These are phyloP conservation scores for Clitarchus hookeri DNA, from an alignment of 2,888 invertebrate species.

Conservation along the genomic window DNA sequence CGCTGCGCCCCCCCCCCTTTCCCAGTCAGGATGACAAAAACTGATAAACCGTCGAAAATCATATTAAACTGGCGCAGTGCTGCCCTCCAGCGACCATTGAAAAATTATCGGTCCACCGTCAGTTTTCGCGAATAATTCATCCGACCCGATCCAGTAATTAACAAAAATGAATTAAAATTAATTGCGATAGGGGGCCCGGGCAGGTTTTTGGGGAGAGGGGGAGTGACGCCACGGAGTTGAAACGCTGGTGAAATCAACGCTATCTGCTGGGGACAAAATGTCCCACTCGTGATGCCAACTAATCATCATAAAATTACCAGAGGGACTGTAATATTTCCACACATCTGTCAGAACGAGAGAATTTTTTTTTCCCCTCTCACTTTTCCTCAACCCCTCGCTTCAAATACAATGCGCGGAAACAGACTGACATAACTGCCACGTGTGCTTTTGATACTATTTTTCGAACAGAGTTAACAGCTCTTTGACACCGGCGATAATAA, in stretches of 20 bases:
- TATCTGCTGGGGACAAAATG: not conserved
- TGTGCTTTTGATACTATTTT: not conserved
- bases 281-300: slow-evolving; percentile 2
- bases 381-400: not conserved
- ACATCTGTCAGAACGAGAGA: not conserved
- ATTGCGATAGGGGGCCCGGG: not conserved
- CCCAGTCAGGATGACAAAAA: not conserved
- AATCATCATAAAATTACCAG: slow-evolving; percentile 6
- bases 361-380: not conserved
- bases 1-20: not conserved
- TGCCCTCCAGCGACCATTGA: slow-evolving; percentile 14
- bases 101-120: slow-evolving; percentile 8
- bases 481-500: not conserved
- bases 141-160: slow-evolving; percentile 14
- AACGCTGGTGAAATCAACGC: slow-evolving; percentile 6
- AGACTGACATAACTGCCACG: not conserved
- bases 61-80: slow-evolving; percentile 14
- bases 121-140: slow-evolving; percentile 14
- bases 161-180: slow-evolving; percentile 14
- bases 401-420: not conserved
- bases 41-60: slow-evolving; percentile 7
- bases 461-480: not conserved
- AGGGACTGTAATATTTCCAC: slow-evolving; percentile 5
- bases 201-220: not conserved
- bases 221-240: not conserved